A percentile compares a stretch with the other conserved stretches of the same genome.
phyloP scores from a whole-genome alignment of 2,888 invertebrate genomes.

The Scrobipalpa costella region DNA sequence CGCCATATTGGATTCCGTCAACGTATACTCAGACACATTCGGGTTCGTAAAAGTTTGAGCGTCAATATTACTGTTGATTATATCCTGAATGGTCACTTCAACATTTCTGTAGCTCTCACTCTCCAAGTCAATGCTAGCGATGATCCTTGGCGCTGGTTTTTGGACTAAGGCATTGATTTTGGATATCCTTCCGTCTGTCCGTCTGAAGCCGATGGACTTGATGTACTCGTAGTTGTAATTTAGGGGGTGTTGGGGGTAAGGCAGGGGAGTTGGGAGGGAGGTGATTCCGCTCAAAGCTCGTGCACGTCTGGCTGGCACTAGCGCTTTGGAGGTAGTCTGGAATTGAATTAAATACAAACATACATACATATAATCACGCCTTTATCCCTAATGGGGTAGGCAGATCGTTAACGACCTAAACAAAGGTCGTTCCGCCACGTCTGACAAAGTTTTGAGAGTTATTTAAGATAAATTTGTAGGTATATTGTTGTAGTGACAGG shows the following conservation, averaged over 20 bases:
- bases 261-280: no score
- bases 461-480: no score
- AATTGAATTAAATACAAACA: constrained; percentile 28
- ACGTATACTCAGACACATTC: constrained; percentile 26
- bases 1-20: constrained; percentile 25
- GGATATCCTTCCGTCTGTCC: constrained; percentile 52
- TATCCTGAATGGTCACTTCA: constrained; percentile 36
- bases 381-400: no score
- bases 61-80: constrained; percentile 39
- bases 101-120: constrained; percentile 19
- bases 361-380: no score
- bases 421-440: no score
- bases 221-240: constrained; percentile 35
- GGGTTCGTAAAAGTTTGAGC: constrained; percentile 29
- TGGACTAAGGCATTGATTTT: constrained; percentile 59
- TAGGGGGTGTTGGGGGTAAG: constrained; percentile 4
- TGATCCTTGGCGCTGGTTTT: constrained; percentile 35
- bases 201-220: constrained; percentile 46
- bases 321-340: constrained; percentile 36
- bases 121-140: constrained; percentile 22
- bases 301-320: constrained; percentile 37
- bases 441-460: no score
- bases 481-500: no score
- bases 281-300: constrained; percentile 59
- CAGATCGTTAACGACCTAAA: no score